Percentiles rank a stretch among this genome's conserved stretches.
These are phyloP conservation scores for Paramisgurnus dabryanus DNA, from an alignment of 2,113 vertebrate species.

Conservation along the genomic window DNA sequence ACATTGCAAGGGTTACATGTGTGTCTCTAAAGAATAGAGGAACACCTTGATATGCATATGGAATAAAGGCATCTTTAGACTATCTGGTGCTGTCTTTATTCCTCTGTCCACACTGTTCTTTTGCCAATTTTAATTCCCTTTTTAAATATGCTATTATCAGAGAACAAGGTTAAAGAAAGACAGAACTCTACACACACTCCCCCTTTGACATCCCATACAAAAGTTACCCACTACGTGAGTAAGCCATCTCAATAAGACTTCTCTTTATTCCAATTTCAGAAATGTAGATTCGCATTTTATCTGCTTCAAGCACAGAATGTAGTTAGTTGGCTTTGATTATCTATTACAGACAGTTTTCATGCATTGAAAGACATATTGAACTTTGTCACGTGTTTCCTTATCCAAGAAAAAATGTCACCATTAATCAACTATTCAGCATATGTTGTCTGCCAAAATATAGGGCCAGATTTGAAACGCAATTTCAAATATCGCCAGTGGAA, in stretches of 20 bases:
- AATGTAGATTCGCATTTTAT: background rate
- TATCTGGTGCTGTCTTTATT: conserved; percentile 55
- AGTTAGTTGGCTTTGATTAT: too few species aligned
- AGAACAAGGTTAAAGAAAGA: conserved; percentile 70
- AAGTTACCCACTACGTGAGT: conserved; percentile 30
- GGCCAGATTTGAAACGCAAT: too few species aligned
- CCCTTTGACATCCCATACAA: conserved; percentile 57
- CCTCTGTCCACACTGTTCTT: conserved; percentile 66
- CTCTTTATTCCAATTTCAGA: conserved; percentile 23
- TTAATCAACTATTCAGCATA: too few species aligned
- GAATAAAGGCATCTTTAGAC: conserved; percentile 32
- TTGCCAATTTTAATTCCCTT: conserved; percentile 71
- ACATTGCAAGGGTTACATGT: background rate
- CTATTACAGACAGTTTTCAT: background rate
- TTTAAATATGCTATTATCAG: conserved; percentile 73
- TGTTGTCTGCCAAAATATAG: too few species aligned
- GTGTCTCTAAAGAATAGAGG: background rate
- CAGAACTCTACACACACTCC: conserved; percentile 69
- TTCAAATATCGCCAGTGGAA: too few species aligned
- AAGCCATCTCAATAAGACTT: conserved; percentile 6
- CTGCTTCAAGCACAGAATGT: background rate
- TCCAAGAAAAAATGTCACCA: background rate
- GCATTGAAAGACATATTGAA: background rate
- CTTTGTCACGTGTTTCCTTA: background rate
- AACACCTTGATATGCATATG: background rate